A percentile compares a stretch with the other conserved stretches of the same genome.
These are phyloP conservation scores for Troides oblongomaculatus DNA, from an alignment of 2,888 invertebrate genomes.

Conservation along the genomic window DNA sequence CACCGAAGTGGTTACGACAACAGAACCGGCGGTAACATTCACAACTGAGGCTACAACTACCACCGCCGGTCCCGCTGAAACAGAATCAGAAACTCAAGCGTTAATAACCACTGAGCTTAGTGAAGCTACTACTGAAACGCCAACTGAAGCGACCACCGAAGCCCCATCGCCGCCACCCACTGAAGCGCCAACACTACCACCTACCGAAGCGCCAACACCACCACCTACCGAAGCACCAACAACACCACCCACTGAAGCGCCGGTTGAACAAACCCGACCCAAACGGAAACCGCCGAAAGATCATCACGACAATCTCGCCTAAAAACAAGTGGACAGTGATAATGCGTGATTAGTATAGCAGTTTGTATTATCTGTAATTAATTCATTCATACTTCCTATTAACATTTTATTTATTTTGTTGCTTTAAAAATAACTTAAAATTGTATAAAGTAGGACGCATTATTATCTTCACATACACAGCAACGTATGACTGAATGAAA, in stretches of 20 bases:
- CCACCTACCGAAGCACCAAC: neutral
- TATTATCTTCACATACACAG: too few species aligned
- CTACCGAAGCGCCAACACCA: slow-evolving; percentile 1
- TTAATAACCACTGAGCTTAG: too few species aligned
- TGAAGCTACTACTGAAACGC: too few species aligned
- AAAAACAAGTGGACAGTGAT: neutral
- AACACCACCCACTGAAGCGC: slow-evolving; percentile 15
- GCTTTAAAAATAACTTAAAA: too few species aligned
- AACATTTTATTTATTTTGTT: too few species aligned
- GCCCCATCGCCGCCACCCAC: neutral
- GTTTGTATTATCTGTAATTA: too few species aligned
- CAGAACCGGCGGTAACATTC: neutral
- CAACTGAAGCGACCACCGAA: neutral
- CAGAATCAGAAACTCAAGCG: slow-evolving; percentile 1
- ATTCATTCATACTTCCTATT: too few species aligned
- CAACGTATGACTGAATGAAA: too few species aligned
- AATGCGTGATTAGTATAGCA: too few species aligned
- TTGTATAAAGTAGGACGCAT: too few species aligned
- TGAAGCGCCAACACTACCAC: neutral
- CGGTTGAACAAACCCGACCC: slow-evolving; percentile 10
- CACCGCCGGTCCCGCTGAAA: neutral
- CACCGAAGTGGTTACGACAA: neutral
- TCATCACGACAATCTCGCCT: slow-evolving; percentile 13
- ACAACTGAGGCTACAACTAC: neutral
- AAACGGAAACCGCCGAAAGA: slow-evolving; percentile 20